Base-by-base conservation (phyloP, 1,140 invertebrate species). In the Zelostemma sp. region DNA sequence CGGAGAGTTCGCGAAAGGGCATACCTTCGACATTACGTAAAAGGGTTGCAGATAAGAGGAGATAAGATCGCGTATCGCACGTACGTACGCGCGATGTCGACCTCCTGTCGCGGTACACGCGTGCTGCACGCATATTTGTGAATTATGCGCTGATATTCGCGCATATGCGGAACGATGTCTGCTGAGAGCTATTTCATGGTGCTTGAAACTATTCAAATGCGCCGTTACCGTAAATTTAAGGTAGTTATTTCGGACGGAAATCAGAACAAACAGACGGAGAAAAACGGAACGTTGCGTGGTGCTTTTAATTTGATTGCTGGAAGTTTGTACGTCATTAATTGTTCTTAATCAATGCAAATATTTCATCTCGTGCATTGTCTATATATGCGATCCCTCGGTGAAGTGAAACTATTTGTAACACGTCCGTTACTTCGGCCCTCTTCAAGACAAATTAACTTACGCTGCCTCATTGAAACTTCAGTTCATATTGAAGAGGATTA, bases 11-110 rank as follows among this genome's bases (percentile, higher is more conserved):
- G 60, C 55, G 66, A 70, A 70, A 68, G 60, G 58, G 68, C 66
- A 68, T 67, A 62, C 61, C 66, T 62, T 62, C 58, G 60, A 59
- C 71, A 72, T 67, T 70, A 73, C 62, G 63, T 69, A 54, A 58
- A 62, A 62, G 62, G 61, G 57, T 56, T 50, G 25, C 46, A 43
- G 68, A 70, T 69, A 69, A 69, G 47, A 18, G 25, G 40, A 54
- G 79, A 81, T 79, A 80, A 74, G 68, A 80, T 80, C 78, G 71
- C 63, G 62, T 49, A 28, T 48, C n/a, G n/a, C n/a, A n/a, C n/a
- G 11, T 38, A 38, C 67, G 56, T 72, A 61, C 56, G 68, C 68
- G 72, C 59, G 43, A 12, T 21, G 40, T 2, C 28, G 33, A 65
- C 63, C 71, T 75, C 62, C 56, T 70, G 68, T 68, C 61, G 64